phyloP scores from a whole-genome alignment of 2,113 vertebrate species.

The Ibidorhyncha struthersii region DNA sequence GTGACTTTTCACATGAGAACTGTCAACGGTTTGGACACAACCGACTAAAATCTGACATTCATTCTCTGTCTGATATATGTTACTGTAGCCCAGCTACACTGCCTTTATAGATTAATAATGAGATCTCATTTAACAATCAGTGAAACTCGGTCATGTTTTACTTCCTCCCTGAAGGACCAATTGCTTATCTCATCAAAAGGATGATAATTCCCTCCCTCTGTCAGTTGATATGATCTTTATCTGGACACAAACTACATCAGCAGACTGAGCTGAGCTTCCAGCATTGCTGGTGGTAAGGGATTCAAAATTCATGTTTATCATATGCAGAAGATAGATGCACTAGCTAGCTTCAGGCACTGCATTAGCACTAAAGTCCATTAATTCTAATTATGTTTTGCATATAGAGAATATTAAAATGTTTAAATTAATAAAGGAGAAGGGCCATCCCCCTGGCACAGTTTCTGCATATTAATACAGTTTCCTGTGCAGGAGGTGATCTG shows the following conservation, averaged over 20 bases:
- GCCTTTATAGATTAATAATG: slow-evolving; percentile 44
- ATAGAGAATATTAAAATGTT: slow-evolving; percentile 62
- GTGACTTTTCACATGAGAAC: neutral
- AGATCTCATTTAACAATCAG: slow-evolving; percentile 40
- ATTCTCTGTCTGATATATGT: neutral
- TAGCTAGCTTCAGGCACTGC: slow-evolving; percentile 39
- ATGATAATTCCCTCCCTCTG: slow-evolving; percentile 38
- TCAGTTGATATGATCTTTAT: slow-evolving; percentile 58
- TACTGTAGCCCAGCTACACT: neutral
- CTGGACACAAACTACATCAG: slow-evolving; percentile 20
- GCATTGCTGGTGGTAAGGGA: slow-evolving; percentile 35
- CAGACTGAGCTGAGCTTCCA: slow-evolving; percentile 23
- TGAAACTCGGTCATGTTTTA: slow-evolving; percentile 35
- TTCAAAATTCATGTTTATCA: slow-evolving; percentile 44
- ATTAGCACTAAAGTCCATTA: slow-evolving; percentile 50
- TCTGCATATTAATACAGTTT: slow-evolving; percentile 33
- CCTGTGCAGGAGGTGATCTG: slow-evolving; percentile 16
- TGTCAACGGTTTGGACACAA: neutral
- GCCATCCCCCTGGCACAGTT: slow-evolving; percentile 22
- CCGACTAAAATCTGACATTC: neutral
- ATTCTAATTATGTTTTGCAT: slow-evolving; percentile 68
- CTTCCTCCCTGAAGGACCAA: slow-evolving; percentile 31
- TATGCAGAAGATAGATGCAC: slow-evolving; percentile 17
- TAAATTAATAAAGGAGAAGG: slow-evolving; percentile 63
- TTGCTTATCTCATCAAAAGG: slow-evolving; percentile 54